A percentile compares a stretch with the other conserved stretches of the same genome.
Evolutionary conservation across 2,797 vertebrate species (phyloP).

Genomic region (Chromis chromis): DNA sequence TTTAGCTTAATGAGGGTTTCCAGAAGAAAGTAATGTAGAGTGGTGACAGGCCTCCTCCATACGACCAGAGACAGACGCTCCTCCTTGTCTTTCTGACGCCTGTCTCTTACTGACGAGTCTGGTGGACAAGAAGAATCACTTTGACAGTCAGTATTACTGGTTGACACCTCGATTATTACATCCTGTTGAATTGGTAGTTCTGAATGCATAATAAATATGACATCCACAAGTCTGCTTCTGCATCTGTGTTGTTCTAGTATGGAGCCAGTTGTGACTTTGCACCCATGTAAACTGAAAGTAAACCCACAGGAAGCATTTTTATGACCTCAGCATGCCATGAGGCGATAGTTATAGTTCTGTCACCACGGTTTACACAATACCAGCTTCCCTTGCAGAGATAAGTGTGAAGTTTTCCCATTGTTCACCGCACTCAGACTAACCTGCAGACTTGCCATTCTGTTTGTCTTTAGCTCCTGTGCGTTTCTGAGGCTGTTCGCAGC

Average conservation of each 20-base stretch:
- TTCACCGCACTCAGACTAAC: constrained; percentile 71
- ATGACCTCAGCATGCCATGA: constrained; percentile 17
- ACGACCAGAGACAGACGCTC: constrained; percentile 93
- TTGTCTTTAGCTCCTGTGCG: constrained; percentile 89
- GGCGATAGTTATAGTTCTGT: neutral
- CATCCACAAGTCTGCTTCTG: neutral
- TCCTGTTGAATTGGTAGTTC: constrained; percentile 21
- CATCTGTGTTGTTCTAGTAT: neutral
- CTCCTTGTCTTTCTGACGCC: constrained; percentile 90
- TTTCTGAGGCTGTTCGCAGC: constrained; percentile 91
- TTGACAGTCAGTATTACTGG: neutral
- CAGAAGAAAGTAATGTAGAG: constrained; percentile 95
- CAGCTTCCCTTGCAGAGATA: neutral
- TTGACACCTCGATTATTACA: neutral
- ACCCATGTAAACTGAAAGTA: constrained; percentile 39
- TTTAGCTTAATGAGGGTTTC: constrained; percentile 94
- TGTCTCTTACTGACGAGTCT: constrained; percentile 87
- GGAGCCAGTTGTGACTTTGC: neutral
- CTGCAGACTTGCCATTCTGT: constrained; percentile 93
- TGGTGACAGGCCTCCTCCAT: constrained; percentile 93
- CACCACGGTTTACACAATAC: constrained; percentile 18
- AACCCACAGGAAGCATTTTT: constrained; percentile 1
- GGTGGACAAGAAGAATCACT: constrained; percentile 36
- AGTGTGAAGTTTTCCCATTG: neutral
- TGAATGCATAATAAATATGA: constrained; percentile 31